Evolutionary conservation across 2,888 invertebrate species (phyloP).

Genomic region (Synergus gifuensis): DNA sequence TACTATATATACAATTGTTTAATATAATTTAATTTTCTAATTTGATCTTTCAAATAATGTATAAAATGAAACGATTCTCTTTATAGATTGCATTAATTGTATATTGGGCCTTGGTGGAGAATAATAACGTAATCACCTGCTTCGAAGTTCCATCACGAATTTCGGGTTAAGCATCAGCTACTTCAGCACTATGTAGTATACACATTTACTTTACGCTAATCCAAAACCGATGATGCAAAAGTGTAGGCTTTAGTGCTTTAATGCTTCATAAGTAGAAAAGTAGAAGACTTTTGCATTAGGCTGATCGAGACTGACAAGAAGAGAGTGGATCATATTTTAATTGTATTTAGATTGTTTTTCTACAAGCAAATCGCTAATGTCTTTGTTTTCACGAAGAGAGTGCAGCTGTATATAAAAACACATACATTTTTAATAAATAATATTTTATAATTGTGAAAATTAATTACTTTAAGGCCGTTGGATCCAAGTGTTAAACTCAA

Average conservation of each 20-base stretch:
- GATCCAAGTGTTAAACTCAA: too few relatives aligned
- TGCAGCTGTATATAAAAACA: background rate
- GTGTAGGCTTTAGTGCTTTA: background rate
- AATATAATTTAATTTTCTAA: background rate
- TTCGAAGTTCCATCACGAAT: conserved; percentile 86
- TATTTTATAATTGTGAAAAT: background rate
- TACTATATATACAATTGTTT: background rate
- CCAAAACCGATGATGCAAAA: background rate
- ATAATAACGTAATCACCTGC: conserved; percentile 80
- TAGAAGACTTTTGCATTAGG: background rate
- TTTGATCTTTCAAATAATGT: too few relatives aligned
- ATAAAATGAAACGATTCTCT: conserved; percentile 47
- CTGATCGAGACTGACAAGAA: background rate
- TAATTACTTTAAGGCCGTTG: too few relatives aligned
- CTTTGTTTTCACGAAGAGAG: background rate
- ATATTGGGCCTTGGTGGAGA: conserved; percentile 82
- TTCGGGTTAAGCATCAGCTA: conserved; percentile 45
- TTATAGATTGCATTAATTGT: conserved; percentile 82
- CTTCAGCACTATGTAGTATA: background rate
- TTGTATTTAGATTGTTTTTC: background rate
- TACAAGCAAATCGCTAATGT: background rate
- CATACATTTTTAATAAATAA: background rate
- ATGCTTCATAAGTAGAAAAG: background rate
- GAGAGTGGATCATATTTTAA: background rate
- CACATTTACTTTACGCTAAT: background rate